A percentile compares a stretch with the other conserved stretches of the same genome.
Conservation (phyloP, 1,140 invertebrate genomes). For the Drosophila kurseongensis region DNA sequence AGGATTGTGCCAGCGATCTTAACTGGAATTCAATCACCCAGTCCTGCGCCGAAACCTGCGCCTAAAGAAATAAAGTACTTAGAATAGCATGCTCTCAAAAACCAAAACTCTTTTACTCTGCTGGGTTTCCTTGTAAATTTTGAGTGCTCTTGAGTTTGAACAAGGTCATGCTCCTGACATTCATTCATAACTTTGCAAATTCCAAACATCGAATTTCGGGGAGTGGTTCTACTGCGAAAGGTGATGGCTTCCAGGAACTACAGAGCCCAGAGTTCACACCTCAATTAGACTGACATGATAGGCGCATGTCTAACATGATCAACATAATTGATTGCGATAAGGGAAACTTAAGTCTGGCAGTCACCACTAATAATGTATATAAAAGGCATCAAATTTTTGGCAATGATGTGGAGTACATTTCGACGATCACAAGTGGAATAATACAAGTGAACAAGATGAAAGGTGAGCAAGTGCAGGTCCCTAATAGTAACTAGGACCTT, state of each 20-base stretch:
- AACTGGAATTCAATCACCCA: conserved; percentile 44
- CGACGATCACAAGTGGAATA: conserved; percentile 62
- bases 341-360: conserved; percentile 3
- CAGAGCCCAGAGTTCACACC: conserved; percentile 32
- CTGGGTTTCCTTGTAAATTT: neutral
- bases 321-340: conserved; percentile 46
- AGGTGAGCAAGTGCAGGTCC: conserved; percentile 37
- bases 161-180: conserved; percentile 44
- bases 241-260: conserved; percentile 60
- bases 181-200: conserved; percentile 56
- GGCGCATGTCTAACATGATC: conserved; percentile 56
- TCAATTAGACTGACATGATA: conserved; percentile 60
- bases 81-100: conserved; percentile 24
- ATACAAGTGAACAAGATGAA: conserved; percentile 65
- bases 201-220: conserved; percentile 11
- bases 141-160: conserved; percentile 5
- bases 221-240: conserved; percentile 40
- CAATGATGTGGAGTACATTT: conserved; percentile 63
- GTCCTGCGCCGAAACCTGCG: conserved; percentile 43
- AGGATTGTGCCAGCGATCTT: conserved; percentile 38
- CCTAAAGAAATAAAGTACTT: conserved; percentile 32
- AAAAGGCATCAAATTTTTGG: conserved; percentile 55
- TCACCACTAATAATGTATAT: conserved; percentile 44
- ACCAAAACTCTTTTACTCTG: neutral
- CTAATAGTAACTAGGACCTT: neutral